Conservation (phyloP, 2,113 vertebrate species). For the Tonatia bakeri region DNA sequence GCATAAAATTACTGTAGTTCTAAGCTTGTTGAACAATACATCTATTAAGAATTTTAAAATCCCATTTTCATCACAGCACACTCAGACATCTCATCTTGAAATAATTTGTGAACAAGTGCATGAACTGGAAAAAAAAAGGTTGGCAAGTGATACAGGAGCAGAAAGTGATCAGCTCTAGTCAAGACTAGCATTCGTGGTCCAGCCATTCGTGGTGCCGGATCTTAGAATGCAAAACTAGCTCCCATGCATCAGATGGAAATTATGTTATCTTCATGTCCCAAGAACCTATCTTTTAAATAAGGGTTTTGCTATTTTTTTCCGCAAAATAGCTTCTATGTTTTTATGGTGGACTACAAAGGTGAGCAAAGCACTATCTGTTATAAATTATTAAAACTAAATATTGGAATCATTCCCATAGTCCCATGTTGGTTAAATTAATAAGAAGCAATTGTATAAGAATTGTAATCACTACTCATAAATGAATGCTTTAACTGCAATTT, state of each 20-base stretch:
- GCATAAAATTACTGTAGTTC: background rate
- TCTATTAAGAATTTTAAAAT: background rate
- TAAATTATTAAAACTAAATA: slow-evolving; percentile 1
- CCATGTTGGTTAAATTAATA: background rate
- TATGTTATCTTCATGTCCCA: background rate
- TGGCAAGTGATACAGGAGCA: background rate
- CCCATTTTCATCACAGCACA: background rate
- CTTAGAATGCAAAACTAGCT: background rate
- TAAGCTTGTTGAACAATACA: background rate
- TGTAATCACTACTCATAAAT: background rate
- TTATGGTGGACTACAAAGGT: background rate
- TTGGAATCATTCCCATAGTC: background rate
- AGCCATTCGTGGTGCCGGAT: background rate
- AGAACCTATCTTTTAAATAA: background rate
- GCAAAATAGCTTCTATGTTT: background rate
- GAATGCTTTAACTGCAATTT: background rate
- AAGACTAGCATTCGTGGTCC: background rate
- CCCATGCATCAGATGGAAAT: background rate
- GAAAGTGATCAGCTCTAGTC: background rate
- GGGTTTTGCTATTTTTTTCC: background rate
- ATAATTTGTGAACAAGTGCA: background rate
- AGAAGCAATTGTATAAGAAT: background rate
- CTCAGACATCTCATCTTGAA: background rate
- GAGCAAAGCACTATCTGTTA: background rate
- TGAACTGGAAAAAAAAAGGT: background rate